Conservation (phyloP, 2,797 vertebrate species). For the Tinamus major region DNA sequence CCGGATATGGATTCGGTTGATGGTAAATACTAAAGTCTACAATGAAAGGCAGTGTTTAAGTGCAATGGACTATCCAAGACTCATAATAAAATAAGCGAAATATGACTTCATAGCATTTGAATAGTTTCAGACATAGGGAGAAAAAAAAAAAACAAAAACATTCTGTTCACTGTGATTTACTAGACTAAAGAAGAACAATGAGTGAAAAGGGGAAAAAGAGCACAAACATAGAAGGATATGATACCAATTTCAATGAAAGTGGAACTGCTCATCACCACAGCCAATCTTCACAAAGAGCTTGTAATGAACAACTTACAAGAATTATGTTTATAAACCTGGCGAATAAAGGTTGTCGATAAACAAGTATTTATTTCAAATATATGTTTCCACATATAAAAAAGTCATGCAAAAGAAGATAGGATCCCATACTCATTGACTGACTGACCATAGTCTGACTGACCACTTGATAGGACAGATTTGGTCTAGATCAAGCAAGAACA, state of each 20-base stretch:
- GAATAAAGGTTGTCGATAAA: neutral
- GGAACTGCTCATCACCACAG: neutral
- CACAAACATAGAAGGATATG: neutral
- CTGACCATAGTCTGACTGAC: neutral
- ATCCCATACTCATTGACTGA: neutral
- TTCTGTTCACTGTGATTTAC: neutral
- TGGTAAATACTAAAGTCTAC: neutral
- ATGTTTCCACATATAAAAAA: neutral
- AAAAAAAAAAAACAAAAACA: neutral
- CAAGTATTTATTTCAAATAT: neutral
- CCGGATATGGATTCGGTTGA: neutral
- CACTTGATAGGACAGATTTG: neutral
- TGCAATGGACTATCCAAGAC: neutral
- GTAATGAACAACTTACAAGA: neutral
- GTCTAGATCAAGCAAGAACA: slow-evolving; percentile 16
- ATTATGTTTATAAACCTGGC: neutral
- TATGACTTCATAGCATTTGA: neutral
- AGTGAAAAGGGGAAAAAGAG: neutral
- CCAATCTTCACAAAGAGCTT: neutral
- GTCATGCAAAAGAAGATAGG: neutral
- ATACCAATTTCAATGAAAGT: neutral
- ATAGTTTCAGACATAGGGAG: neutral
- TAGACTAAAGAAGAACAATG: neutral
- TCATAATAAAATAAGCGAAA: neutral
- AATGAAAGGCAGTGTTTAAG: neutral